A percentile compares a stretch with the other conserved stretches of the same genome.
Evolutionary conservation across 2,113 vertebrate species (phyloP).

Genomic region (Antigone vipio): DNA sequence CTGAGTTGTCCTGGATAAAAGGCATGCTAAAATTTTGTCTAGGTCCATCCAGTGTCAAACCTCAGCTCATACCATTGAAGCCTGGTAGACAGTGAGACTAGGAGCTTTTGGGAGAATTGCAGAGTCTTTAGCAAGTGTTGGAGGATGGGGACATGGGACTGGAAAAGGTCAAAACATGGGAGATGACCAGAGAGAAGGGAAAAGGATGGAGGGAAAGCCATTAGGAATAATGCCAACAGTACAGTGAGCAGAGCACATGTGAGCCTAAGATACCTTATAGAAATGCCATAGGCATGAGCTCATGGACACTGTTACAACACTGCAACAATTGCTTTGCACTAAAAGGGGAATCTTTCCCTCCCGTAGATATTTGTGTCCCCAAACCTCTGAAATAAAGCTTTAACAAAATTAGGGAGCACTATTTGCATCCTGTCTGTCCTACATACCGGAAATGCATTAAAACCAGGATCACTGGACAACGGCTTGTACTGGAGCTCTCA

Average conservation of each 20-base stretch:
- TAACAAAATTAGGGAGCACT: background rate
- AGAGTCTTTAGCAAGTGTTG: background rate
- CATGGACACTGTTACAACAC: background rate
- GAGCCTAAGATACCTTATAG: background rate
- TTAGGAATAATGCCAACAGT: background rate
- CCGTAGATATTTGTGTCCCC: background rate
- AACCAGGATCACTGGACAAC: background rate
- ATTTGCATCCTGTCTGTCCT: background rate
- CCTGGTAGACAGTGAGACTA: background rate
- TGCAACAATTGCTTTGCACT: background rate
- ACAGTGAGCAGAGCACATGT: background rate
- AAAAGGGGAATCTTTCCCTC: background rate
- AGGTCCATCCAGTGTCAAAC: background rate
- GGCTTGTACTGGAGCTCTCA: background rate
- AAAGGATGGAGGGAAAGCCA: background rate
- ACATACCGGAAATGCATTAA: background rate
- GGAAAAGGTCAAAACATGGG: background rate
- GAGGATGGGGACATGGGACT: background rate
- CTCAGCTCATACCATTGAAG: background rate
- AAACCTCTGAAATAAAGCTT: background rate
- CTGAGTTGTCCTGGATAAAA: background rate
- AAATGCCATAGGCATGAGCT: background rate
- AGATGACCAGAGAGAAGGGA: background rate
- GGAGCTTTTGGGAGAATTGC: background rate
- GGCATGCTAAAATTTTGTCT: background rate